Evolutionary conservation across 2,113 vertebrate genomes (phyloP).

Genomic region (Marmota monax): DNA sequence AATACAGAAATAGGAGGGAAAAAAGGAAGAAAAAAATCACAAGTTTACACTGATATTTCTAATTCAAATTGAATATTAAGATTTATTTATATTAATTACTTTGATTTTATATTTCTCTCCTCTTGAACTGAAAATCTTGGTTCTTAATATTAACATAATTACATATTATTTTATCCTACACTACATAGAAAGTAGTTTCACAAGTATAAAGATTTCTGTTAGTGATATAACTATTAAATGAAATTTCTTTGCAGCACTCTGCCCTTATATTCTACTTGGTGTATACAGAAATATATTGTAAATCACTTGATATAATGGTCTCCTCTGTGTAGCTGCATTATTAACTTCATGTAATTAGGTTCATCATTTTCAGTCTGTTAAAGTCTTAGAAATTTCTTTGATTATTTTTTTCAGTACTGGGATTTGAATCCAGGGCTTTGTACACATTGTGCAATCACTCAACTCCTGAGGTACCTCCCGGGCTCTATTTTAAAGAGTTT

Average conservation of each 20-base stretch:
- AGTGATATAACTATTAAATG: neutral
- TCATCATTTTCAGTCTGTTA: neutral
- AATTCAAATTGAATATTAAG: neutral
- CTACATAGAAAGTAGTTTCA: constrained; percentile 13
- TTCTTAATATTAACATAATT: neutral
- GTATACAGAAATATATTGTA: neutral
- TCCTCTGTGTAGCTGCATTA: neutral
- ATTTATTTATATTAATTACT: constrained; percentile 33
- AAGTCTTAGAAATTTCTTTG: neutral
- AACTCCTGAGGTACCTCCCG: too few species aligned
- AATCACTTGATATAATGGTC: constrained; percentile 18
- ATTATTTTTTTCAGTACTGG: neutral
- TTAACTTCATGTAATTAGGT: constrained; percentile 18
- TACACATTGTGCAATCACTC: too few species aligned
- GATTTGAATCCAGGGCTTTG: too few species aligned
- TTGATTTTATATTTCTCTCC: constrained; percentile 38
- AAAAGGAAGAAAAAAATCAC: too few species aligned
- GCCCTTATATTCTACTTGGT: neutral
- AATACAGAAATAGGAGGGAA: neutral
- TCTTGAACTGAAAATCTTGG: neutral
- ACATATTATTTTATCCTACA: neutral
- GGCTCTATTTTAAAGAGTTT: too few species aligned
- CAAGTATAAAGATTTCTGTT: constrained; percentile 16
- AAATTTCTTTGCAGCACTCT: neutral
- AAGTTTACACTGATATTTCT: too few species aligned